Percentiles rank a stretch among this genome's conserved stretches.
These are phyloP conservation scores for Bubo scandiacus DNA, from an alignment of 2,113 vertebrate genomes.

Conservation along the genomic window DNA sequence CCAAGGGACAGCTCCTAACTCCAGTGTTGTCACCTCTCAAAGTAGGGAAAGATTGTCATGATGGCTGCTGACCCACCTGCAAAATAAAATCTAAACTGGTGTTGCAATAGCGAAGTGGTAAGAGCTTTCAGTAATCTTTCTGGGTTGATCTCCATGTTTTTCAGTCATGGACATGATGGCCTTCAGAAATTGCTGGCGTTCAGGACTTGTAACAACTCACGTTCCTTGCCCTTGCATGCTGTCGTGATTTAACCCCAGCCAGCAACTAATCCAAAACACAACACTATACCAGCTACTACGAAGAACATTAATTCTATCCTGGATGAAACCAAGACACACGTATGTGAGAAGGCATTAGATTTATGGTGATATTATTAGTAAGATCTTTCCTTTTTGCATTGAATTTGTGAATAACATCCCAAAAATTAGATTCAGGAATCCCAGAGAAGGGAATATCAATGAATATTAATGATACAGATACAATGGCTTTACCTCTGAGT, in stretches of 20 bases:
- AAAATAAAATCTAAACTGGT: not conserved
- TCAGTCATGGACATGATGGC: not conserved
- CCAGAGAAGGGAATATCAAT: not conserved
- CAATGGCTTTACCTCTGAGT: not conserved
- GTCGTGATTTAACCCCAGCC: too few species aligned
- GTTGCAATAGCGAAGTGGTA: not conserved
- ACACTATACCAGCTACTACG: too few species aligned
- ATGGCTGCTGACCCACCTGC: accelerated
- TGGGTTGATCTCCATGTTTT: not conserved
- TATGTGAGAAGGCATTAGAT: not conserved
- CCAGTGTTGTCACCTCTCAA: not conserved
- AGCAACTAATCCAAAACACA: too few species aligned
- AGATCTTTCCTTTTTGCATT: not conserved
- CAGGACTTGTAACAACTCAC: not conserved
- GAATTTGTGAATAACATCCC: not conserved
- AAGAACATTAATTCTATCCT: too few species aligned
- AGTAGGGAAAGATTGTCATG: not conserved
- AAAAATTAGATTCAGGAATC: not conserved
- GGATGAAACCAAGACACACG: too few species aligned
- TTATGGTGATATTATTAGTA: not conserved
- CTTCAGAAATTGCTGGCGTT: not conserved
- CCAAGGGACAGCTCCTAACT: not conserved
- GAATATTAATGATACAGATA: not conserved
- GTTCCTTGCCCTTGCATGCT: not conserved
- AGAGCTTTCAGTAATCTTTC: not conserved